Evolutionary conservation across 1,140 invertebrate species (phyloP), one percentile per base, ranked within the genome.

Genomic region (Macrosteles quadrilineatus): DNA sequence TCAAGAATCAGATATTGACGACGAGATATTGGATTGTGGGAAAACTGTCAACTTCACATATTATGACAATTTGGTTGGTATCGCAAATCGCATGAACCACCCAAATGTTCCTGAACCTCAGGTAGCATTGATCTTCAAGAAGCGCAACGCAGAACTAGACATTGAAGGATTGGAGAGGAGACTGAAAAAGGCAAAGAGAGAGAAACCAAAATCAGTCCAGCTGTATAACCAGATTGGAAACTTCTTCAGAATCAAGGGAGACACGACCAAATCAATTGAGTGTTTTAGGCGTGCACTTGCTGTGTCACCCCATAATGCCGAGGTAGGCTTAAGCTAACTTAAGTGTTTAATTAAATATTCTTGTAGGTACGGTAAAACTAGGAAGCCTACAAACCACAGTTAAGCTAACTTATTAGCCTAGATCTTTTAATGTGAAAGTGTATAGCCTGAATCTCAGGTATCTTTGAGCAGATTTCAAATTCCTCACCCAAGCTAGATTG

Each of bases 161-260:
- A 88, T 95, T 76, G 89, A 89, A 80, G 83, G 88, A 27, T 77
- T 95, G 40, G 93, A 94, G 75, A 67, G 72, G 43, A 72, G 72
- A 30, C 80, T 96, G 29, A 90, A 90, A 75, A 93, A 91, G 81
- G 88, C 89, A 1, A 94, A 93, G 80, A 85, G 88, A 80, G 92
- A 90, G 85, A 94, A 93, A 83, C 92, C 92, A 71, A 92, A 92
- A 76, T 94, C 92, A 59, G 88, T 93, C 29, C 89, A 93, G 76
- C 81, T 94, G 36, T 94, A 93, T 78, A 94, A 94, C 78, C 91
- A 95, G 78, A 94, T 95, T 77, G 93, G 92, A 3, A 95, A 96
- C 80, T 95, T 93, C 77, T 91, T 89, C 88, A 84, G 92, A 72
- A 92, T 94, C 73, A 93, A 93, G 80, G 92, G 92, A 6, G 89